phyloP scores from a whole-genome alignment of 92 coral and sea anemone genomes.

The Umimayanthus chanpuru region DNA sequence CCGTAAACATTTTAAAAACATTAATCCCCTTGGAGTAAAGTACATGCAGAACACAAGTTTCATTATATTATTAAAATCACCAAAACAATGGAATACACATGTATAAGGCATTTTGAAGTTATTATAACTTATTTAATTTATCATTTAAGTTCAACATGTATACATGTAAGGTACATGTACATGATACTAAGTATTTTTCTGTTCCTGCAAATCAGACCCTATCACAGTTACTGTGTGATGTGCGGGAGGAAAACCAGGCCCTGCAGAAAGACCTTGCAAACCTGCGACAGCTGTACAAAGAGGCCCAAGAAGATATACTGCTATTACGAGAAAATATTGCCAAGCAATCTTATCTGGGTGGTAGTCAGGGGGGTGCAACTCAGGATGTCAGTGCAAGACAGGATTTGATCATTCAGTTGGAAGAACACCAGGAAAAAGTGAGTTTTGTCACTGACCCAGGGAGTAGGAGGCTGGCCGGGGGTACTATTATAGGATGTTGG shows the following conservation, averaged over 20 bases:
- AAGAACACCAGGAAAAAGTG: constrained; percentile 86
- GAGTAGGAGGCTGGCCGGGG: no score
- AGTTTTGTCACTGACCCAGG: not conserved
- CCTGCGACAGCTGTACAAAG: constrained; percentile 80
- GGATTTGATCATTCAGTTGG: constrained; percentile 76
- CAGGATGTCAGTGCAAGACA: constrained; percentile 76
- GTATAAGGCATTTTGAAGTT: no score
- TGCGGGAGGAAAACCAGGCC: constrained; percentile 88
- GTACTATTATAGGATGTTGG: no score
- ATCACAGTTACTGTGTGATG: constrained; percentile 83
- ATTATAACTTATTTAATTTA: no score
- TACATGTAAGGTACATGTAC: no score
- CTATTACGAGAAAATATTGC: constrained; percentile 80
- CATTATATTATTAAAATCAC: no score
- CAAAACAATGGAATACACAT: no score
- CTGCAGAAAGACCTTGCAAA: constrained; percentile 82
- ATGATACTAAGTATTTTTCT: not conserved
- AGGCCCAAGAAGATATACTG: constrained; percentile 95
- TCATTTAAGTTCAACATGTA: no score
- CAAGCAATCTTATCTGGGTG: constrained; percentile 57
- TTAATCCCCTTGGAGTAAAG: no score
- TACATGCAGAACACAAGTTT: no score
- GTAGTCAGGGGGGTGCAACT: constrained; percentile 49
- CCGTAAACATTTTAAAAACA: no score
- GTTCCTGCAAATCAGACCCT: constrained; percentile 56